Conservation (phyloP, 2,797 vertebrate species). For the Hozukius guyotensis region DNA sequence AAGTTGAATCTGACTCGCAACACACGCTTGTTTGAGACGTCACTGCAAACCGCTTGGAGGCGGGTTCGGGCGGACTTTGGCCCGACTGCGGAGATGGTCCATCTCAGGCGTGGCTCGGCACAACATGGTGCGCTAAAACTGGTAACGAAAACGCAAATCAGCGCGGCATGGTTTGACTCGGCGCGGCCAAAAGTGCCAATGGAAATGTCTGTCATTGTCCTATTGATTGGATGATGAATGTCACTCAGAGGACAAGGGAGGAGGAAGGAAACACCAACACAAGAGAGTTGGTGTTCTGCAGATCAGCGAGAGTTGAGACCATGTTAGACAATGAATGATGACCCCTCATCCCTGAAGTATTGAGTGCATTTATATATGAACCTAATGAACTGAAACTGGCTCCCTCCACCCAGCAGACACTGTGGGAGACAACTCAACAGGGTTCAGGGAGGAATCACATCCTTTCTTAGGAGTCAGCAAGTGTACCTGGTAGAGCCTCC, state of each 20-base stretch:
- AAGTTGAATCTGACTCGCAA: too few relatives aligned
- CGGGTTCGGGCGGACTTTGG: too few relatives aligned
- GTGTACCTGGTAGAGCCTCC: background rate
- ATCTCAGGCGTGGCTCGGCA: too few relatives aligned
- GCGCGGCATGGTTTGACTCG: too few relatives aligned
- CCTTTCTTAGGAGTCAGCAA: background rate
- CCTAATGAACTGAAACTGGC: background rate
- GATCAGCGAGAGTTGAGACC: background rate
- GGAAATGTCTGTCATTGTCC: background rate
- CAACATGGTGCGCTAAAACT: too few relatives aligned
- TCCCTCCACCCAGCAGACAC: background rate
- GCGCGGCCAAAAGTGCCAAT: too few relatives aligned
- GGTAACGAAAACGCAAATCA: too few relatives aligned
- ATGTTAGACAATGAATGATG: background rate
- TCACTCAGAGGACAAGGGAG: background rate
- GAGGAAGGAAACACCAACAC: background rate
- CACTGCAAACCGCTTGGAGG: too few relatives aligned
- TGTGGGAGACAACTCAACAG: background rate
- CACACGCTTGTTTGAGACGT: too few relatives aligned
- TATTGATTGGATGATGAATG: too few relatives aligned
- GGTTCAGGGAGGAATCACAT: background rate
- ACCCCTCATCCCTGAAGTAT: background rate
- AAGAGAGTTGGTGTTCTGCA: background rate
- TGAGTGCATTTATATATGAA: background rate
- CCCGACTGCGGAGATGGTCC: too few relatives aligned